These are phyloP conservation scores for Ptilodon capucinus DNA, from an alignment of 2,888 invertebrate genomes.

Conservation along the genomic window DNA sequence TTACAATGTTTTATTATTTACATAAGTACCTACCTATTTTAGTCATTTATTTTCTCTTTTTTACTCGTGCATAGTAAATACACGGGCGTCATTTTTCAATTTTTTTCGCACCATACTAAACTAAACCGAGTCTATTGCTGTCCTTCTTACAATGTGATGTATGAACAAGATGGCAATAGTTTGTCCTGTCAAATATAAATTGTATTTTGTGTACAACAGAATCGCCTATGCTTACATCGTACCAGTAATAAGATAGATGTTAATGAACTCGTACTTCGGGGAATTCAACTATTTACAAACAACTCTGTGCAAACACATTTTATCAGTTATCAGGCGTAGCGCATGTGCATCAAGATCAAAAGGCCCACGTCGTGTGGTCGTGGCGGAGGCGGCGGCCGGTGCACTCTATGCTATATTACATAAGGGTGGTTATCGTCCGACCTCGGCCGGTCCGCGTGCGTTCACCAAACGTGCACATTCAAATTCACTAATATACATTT, in stretches of 20 bases:
- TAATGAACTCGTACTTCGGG: constrained; percentile 14
- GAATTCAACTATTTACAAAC: constrained; percentile 31
- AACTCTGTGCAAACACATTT: constrained; percentile 24
- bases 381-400: constrained; percentile 36
- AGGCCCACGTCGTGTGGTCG: constrained; percentile 47
- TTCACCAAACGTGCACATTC: constrained; percentile 61
- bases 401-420: constrained; percentile 51
- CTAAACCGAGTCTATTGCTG: no score
- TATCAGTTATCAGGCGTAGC: constrained; percentile 34
- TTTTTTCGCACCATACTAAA: no score
- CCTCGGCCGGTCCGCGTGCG: constrained; percentile 66
- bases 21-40: no score
- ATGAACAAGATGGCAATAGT: no score
- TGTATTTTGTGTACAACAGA: no score
- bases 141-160: no score
- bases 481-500: constrained; percentile 52
- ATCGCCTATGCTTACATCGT: constrained; percentile 13
- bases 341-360: constrained; percentile 56
- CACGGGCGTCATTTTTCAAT: no score
- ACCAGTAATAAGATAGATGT: constrained; percentile 15
- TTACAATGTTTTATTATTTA: background rate
- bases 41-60: background rate
- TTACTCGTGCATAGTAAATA: background rate
- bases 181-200: no score
- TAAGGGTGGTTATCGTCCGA: constrained; percentile 78